phyloP scores from a whole-genome alignment of 1,140 invertebrate species.

The Diprion similis region DNA sequence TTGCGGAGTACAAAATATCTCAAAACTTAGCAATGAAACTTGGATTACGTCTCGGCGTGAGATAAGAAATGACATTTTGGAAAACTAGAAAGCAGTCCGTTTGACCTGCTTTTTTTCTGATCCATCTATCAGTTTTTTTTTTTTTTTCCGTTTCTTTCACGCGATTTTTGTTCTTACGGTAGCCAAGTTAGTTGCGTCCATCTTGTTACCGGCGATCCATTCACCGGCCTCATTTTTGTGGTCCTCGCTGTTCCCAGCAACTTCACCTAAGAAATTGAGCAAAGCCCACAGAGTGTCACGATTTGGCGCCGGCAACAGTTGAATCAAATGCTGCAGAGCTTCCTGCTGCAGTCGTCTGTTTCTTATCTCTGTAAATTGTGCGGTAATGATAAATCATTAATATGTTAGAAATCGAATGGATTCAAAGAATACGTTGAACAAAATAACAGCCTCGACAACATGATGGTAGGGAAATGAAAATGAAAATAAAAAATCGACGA shows the following conservation, averaged over 20 bases:
- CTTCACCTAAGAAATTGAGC: slow-evolving; percentile 80
- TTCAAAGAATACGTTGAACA: not conserved
- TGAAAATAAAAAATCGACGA: slow-evolving; percentile 20
- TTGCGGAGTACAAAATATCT: too few species aligned
- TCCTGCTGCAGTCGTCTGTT: slow-evolving; percentile 83
- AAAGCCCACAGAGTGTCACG: slow-evolving; percentile 86
- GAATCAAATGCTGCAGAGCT: slow-evolving; percentile 82
- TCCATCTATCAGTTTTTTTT: slow-evolving; percentile 13
- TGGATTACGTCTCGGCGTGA: too few species aligned
- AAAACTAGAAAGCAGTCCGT: not conserved
- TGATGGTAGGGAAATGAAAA: not conserved
- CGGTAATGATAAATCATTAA: not conserved
- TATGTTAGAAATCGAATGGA: too few species aligned
- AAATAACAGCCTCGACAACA: too few species aligned
- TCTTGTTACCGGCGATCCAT: slow-evolving; percentile 84
- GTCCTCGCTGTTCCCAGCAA: slow-evolving; percentile 79
- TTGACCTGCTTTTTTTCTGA: not conserved
- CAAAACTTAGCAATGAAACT: too few species aligned
- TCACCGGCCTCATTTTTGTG: slow-evolving; percentile 65
- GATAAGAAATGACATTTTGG: not conserved
- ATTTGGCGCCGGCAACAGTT: slow-evolving; percentile 84
- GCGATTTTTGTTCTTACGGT: slow-evolving; percentile 60
- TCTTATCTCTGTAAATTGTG: slow-evolving; percentile 70
- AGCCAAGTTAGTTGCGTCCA: slow-evolving; percentile 90
- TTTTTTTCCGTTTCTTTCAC: slow-evolving; percentile 6